These are phyloP conservation scores for Siniperca chuatsi DNA, from an alignment of 2,113 vertebrate species.

Conservation along the genomic window DNA sequence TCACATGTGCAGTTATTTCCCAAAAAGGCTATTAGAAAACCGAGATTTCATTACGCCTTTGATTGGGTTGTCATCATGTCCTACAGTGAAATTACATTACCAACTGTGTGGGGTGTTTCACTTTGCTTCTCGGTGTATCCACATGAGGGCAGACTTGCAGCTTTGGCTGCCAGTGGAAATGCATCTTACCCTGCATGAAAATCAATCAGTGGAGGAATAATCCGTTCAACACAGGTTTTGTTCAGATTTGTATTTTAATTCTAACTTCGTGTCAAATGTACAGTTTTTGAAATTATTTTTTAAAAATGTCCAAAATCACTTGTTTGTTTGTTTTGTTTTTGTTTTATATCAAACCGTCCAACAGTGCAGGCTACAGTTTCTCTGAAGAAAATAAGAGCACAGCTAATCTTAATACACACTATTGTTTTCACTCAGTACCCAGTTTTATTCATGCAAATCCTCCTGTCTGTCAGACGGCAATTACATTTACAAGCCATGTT, in stretches of 20 bases:
- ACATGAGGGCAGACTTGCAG: slow-evolving; percentile 81
- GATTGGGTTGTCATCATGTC: slow-evolving; percentile 67
- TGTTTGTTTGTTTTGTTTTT: neutral
- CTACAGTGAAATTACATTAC: slow-evolving; percentile 57
- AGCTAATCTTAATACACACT: neutral
- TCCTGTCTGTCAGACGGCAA: neutral
- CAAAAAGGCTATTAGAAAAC: slow-evolving; percentile 48
- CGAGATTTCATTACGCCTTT: slow-evolving; percentile 72
- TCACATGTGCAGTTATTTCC: slow-evolving; percentile 37
- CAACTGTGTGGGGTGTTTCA: slow-evolving; percentile 46
- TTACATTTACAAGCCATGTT: slow-evolving; percentile 28
- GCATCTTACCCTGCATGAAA: slow-evolving; percentile 37
- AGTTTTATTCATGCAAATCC: neutral
- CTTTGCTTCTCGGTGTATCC: slow-evolving; percentile 64
- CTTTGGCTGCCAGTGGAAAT: slow-evolving; percentile 28
- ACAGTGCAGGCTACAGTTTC: neutral
- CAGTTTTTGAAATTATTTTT: neutral
- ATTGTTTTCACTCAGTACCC: neutral
- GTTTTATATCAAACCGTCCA: neutral
- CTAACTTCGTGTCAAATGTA: too few species aligned
- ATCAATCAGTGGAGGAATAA: slow-evolving; percentile 15
- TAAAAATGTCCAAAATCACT: neutral
- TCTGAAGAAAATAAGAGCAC: neutral
- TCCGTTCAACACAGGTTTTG: neutral
- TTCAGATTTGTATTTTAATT: slow-evolving; percentile 17